Evolutionary conservation across 2,797 vertebrate species (phyloP), one percentile per base, ranked within the genome.

Genomic region (Molothrus ater): DNA sequence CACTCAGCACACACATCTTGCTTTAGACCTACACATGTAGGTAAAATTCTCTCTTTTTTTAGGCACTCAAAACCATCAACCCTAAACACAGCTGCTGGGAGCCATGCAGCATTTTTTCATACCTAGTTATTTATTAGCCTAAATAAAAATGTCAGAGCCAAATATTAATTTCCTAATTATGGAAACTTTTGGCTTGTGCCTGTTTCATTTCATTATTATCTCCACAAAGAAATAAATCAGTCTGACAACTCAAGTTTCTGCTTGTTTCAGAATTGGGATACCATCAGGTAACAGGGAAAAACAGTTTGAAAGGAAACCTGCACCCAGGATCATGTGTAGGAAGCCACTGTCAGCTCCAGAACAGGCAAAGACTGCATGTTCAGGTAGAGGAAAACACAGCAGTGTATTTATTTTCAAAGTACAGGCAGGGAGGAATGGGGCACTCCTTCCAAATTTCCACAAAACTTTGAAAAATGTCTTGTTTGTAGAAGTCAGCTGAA

Each of bases 401-500:
- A 48, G 17, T 56, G 21, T 4, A 79, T 65, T 79, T 66, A 24
- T 74, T 90, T 88, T 81, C 42, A 59, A 86, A 69, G 63, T 47
- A 28, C 10, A 56, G 36, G 18, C 66, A 79, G 22, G 34, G 51
- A 69, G 51, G 47, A 81, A 79, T 4, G 17, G 34, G 20, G 79
- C 5, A 75, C n/a, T 88, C 32, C 19, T 88, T 88, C 73, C 73
- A 94, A 66, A 63, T 56, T 83, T 90, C 22, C 73, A 84, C 2
- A 5, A 75, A 93, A 60, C 50, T 65, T 66, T 60, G 17, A 76
- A 90, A 71, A 90, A 64, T 0, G 0, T 60, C 83, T 84, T 92
- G 42, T 90, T 95, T 92, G 69, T 75, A 79, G 43, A 81, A 95
- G 80, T 86, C 88, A 95, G 83, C 76, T 95, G 90, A 93, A 93